Evolutionary conservation across 2,888 invertebrate genomes (phyloP), one percentile per base, ranked within the genome.

Genomic region (Drosophila helvetica): DNA sequence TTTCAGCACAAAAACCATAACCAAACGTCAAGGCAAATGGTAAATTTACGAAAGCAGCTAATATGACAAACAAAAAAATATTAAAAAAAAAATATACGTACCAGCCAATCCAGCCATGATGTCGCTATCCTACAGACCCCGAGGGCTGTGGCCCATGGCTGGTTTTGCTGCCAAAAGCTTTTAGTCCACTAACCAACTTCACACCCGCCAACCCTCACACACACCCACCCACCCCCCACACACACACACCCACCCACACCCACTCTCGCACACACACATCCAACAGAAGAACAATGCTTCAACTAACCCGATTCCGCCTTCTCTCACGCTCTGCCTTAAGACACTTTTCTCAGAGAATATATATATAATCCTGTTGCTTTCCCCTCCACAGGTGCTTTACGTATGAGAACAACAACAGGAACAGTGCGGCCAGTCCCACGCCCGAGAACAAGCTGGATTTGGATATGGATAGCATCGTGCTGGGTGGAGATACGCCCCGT

Each of bases 1-100:
- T 96, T 96, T 93, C 96, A 96, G 96, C 95, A 96, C 96, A 94
- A 96, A 96, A 94, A 94, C 95, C 93, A 95, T 96, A 94, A 95
- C 95, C 93, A 95, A 96, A 94, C 96, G 95, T 94, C 95, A 94
- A 94, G 96, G 96, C 93, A 95, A 95, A 95, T 96, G 96, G 96
- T 96, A 96, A 96, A 90, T 86, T 65, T 88, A 77, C 74, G 75
- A 75, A 86, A 86, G 74, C 84, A 83, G 83, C 86, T 80, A 75
- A 78, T 81, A 81, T 67, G 80, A 79, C 60, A 62, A 62, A 62
- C n/a, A 68, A 51, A 62, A 17, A 57, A 45, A n/a, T n/a, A n/a
- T n/a, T n/a, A n/a, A n/a, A 45, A 30, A 54, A n/a, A 48, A n/a
- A 48, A 55, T n/a, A 8, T 22, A 30, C 42, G 15, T 47, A 30